Percentiles rank a stretch among this genome's conserved stretches.
Evolutionary conservation across 2,888 invertebrate species (phyloP).

Genomic region (Drosophila atripex): DNA sequence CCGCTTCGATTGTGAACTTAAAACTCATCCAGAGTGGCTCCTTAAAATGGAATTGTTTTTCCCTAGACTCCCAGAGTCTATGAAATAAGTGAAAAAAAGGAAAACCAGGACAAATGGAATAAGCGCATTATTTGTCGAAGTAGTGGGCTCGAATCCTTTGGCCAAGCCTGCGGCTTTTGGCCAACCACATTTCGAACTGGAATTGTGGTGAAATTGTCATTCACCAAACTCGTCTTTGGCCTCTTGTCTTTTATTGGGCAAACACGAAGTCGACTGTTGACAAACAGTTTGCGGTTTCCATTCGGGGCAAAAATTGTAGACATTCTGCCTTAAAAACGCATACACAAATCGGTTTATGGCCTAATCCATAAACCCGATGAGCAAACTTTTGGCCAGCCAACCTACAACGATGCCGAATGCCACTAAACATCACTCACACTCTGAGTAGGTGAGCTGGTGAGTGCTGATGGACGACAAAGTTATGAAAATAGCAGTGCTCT

Average conservation of each 20-base stretch:
- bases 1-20: conserved; percentile 5
- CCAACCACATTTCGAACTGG: conserved; percentile 56
- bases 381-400: conserved; percentile 56
- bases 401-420: conserved; percentile 30
- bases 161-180: conserved; percentile 12
- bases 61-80: not conserved
- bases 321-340: conserved; percentile 29
- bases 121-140: conserved; percentile 42
- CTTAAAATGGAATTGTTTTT: conserved; percentile 32
- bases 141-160: conserved; percentile 1
- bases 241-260: conserved; percentile 41
- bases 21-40: conserved; percentile 3
- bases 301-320: conserved; percentile 39
- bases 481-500: conserved; percentile 19
- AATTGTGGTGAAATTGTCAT: conserved; percentile 64
- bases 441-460: conserved; percentile 32
- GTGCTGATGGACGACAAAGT: conserved; percentile 35
- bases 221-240: conserved; percentile 14
- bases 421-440: conserved; percentile 33
- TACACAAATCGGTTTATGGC: conserved; percentile 63
- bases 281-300: conserved; percentile 70
- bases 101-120: conserved; percentile 13
- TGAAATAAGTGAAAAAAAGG: not conserved
- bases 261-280: conserved; percentile 46
- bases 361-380: conserved; percentile 55